A percentile compares a stretch with the other conserved stretches of the same genome.
phyloP scores from a whole-genome alignment of 1,140 invertebrate species.

The Phymorhynchus buccinoides region DNA sequence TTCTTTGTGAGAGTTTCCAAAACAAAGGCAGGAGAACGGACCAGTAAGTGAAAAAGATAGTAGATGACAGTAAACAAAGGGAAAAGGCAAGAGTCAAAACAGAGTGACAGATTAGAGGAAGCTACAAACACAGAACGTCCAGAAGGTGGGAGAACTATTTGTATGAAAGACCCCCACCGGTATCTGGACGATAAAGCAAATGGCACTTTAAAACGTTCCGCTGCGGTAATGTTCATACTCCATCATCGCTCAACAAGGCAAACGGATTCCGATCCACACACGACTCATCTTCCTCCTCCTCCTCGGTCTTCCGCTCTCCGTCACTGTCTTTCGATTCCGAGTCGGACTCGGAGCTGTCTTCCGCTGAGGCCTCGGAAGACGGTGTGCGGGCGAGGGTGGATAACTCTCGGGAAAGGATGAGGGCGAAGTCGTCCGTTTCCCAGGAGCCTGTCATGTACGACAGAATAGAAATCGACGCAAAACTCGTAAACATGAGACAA shows the following conservation, averaged over 20 bases:
- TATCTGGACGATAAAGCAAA: background rate
- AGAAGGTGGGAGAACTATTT: too few relatives aligned
- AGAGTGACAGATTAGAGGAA: too few relatives aligned
- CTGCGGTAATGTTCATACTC: too few relatives aligned
- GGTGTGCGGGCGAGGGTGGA: background rate
- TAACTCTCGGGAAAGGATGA: background rate
- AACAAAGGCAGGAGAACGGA: too few relatives aligned
- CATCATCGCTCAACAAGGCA: conserved; percentile 11
- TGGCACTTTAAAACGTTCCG: background rate
- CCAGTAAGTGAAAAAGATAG: too few relatives aligned
- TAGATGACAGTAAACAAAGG: too few relatives aligned
- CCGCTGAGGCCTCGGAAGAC: background rate
- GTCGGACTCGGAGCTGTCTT: background rate
- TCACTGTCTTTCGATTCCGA: conserved; percentile 26
- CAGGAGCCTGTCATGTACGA: background rate
- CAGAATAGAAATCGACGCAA: too few relatives aligned
- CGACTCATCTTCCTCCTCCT: background rate
- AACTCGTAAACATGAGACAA: too few relatives aligned
- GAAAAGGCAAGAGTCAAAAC: too few relatives aligned
- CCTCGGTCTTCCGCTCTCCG: background rate
- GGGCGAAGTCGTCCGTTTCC: conserved; percentile 1
- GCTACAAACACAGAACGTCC: too few relatives aligned
- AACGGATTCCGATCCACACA: conserved; percentile 12
- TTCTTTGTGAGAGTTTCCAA: too few relatives aligned
- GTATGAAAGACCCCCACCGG: too few relatives aligned